Evolutionary conservation across 1,140 invertebrate genomes (phyloP).

Genomic region (Oppia nitens): DNA sequence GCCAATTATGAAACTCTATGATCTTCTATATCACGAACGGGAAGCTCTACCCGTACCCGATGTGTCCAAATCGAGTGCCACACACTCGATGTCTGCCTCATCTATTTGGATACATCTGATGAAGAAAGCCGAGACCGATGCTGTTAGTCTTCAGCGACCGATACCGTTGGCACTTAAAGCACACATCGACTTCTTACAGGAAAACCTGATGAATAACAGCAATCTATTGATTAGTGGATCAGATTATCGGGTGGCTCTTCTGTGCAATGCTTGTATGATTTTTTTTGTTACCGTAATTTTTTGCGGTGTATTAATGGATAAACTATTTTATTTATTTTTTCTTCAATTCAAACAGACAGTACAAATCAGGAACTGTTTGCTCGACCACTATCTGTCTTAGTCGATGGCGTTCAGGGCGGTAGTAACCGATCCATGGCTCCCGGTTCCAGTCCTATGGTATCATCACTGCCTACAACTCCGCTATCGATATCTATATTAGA

Average conservation of each 20-base stretch:
- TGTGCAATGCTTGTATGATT: conserved; percentile 72
- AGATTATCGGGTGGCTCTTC: conserved; percentile 71
- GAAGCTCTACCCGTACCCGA: conserved; percentile 77
- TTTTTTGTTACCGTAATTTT: background rate
- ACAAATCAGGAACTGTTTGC: conserved; percentile 34
- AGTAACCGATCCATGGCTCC: conserved; percentile 32
- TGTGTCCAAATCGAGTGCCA: conserved; percentile 58
- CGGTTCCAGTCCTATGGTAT: conserved; percentile 37
- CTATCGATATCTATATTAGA: conserved; percentile 80
- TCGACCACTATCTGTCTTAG: conserved; percentile 66
- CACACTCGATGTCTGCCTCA: conserved; percentile 77
- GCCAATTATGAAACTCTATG: conserved; percentile 75
- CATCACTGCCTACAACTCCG: conserved; percentile 48
- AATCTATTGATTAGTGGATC: conserved; percentile 32
- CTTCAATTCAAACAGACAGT: conserved; percentile 27
- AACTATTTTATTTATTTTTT: conserved; percentile 1
- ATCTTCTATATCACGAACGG: conserved; percentile 77
- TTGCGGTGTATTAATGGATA: background rate
- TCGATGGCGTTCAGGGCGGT: conserved; percentile 73
- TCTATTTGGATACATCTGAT: conserved; percentile 91
- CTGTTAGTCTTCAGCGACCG: conserved; percentile 50
- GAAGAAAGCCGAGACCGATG: conserved; percentile 72
- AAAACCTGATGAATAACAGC: conserved; percentile 29
- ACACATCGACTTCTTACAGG: conserved; percentile 51
- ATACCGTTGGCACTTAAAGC: conserved; percentile 63